A percentile compares a stretch with the other conserved stretches of the same genome.
Evolutionary conservation across 2,888 invertebrate species (phyloP).

Genomic region (Brassicogethes aeneus): DNA sequence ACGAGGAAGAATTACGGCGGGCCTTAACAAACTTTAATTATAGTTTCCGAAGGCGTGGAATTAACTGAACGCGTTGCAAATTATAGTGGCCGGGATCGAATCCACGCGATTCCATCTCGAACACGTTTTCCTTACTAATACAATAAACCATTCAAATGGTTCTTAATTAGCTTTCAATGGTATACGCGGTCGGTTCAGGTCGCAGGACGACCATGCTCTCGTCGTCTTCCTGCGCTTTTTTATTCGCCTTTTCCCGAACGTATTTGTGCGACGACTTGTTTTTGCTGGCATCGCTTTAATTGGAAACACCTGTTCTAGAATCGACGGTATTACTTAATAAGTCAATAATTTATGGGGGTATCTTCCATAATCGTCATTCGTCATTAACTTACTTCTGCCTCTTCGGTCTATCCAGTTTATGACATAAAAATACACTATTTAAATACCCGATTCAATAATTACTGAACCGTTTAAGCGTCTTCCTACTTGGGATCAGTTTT

Average conservation of each 20-base stretch:
- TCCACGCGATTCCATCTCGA: slow-evolving; percentile 32
- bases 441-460: too few species aligned
- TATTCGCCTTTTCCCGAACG: neutral
- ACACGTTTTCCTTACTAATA: slow-evolving; percentile 30
- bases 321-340: too few species aligned
- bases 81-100: slow-evolving; percentile 29
- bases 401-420: too few species aligned
- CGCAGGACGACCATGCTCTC: neutral
- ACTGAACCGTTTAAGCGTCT: too few species aligned
- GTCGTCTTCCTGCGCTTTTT: slow-evolving; percentile 5
- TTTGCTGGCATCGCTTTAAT: neutral
- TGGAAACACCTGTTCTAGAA: slow-evolving; percentile 1
- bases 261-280: neutral
- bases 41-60: slow-evolving; percentile 31
- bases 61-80: slow-evolving; percentile 31
- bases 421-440: too few species aligned
- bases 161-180: slow-evolving; percentile 27
- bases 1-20: slow-evolving; percentile 17
- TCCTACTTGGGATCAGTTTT: too few species aligned
- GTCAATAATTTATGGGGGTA: too few species aligned
- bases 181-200: slow-evolving; percentile 7
- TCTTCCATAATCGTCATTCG: too few species aligned
- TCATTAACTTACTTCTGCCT: too few species aligned
- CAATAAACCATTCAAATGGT: slow-evolving; percentile 32
- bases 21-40: slow-evolving; percentile 28